phyloP scores from a whole-genome alignment of 2,888 invertebrate species.

The Imbricaverruca yamaguchii region DNA sequence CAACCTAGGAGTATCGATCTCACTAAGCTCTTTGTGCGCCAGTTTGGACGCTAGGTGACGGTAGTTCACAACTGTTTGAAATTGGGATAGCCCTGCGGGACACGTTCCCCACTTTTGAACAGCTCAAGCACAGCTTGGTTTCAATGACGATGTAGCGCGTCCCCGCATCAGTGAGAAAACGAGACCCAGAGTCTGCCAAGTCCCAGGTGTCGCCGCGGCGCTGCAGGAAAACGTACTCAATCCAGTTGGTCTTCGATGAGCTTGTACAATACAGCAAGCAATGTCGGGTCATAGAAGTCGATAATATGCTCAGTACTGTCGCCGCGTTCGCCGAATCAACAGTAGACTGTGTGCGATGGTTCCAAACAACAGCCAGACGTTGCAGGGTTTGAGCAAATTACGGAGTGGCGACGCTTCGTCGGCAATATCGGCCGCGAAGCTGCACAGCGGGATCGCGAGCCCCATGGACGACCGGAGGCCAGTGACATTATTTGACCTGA shows the following conservation, averaged over 20 bases:
- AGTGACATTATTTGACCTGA: slow-evolving; percentile 23
- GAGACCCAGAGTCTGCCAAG: neutral
- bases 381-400: neutral
- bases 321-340: neutral
- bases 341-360: neutral
- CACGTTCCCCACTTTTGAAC: neutral
- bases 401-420: neutral
- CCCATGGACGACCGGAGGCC: slow-evolving; percentile 27
- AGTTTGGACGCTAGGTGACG: neutral
- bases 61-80: neutral
- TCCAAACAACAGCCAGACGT: neutral
- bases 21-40: neutral
- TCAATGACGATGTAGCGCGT: neutral
- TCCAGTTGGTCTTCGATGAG: neutral
- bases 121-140: neutral
- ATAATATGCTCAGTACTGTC: neutral
- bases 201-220: neutral
- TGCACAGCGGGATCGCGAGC: slow-evolving; percentile 23
- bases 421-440: slow-evolving; percentile 23
- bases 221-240: neutral
- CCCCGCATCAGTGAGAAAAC: neutral
- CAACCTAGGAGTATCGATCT: neutral
- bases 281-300: neutral
- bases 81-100: neutral
- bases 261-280: neutral